Evolutionary conservation across 1,140 invertebrate species (phyloP), one percentile per base, ranked within the genome.

Genomic region (Caenorhabditis tropicalis): DNA sequence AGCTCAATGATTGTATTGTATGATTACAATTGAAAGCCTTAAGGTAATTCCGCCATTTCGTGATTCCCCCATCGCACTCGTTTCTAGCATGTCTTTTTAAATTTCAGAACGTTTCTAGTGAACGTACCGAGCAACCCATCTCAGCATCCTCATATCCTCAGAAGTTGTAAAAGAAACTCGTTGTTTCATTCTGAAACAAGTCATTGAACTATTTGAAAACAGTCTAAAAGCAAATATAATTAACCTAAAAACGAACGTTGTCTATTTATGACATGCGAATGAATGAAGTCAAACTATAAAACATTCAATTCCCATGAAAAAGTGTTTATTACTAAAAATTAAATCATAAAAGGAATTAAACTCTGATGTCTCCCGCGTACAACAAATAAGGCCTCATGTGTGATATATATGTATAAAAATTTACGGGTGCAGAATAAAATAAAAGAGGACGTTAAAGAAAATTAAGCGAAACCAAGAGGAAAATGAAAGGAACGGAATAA

Each of bases 351-450:
- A n/a, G 43, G 27, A 31, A 74, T 19, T 19, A 43, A 74, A 46
- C 29, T 74, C 65, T 74, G 65, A 74, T 43, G 65, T 74, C 36
- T 74, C 65, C 65, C 65, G 65, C 65, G 36, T 74, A 74, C 33
- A 74, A 74, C 65, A 74, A 74, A 74, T 74, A 74, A 74, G 65
- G 65, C 65, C 65, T 74, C 65, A 24, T 74, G 65, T 74, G 65
- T 74, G 65, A 74, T 74, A 74, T 43, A 74, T 74, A 46, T 74
- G 36, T 74, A 31, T 74, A 74, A 19, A 74, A 74, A 21, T 74
- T 43, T 43, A 43, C 33, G 65, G 65, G 36, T 43, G 65, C 65
- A 74, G 65, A 46, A 43, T 39, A 74, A 19, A 74, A 74, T 15
- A 33, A 15, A 31, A 36, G 27, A 6, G 24, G 31, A n/a, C 9